Evolutionary conservation across 2,888 invertebrate genomes (phyloP).

Genomic region (Cephus rjabovi): DNA sequence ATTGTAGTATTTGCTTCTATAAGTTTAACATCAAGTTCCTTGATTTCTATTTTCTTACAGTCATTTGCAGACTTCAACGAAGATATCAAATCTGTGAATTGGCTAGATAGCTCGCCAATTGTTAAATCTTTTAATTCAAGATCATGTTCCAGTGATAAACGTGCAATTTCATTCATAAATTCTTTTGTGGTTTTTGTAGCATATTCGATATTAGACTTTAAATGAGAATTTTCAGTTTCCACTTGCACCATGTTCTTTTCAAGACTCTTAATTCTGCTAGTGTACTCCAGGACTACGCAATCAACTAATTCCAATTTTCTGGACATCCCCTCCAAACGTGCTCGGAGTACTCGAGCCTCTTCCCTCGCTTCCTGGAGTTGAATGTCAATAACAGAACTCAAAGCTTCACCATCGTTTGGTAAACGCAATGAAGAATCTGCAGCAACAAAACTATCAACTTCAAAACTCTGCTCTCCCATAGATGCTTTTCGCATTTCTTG

Average conservation of each 20-base stretch:
- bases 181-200: neutral
- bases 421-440: conserved; percentile 18
- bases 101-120: conserved; percentile 9
- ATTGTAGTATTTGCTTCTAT: conserved; percentile 14
- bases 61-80: neutral
- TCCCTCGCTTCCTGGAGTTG: conserved; percentile 63
- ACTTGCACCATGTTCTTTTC: neutral
- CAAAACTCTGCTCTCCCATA: conserved; percentile 53
- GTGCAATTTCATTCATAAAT: neutral
- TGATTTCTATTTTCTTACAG: conserved; percentile 4
- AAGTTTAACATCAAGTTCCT: conserved; percentile 16
- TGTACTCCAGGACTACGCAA: conserved; percentile 28
- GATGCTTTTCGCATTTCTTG: conserved; percentile 39
- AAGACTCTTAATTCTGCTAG: neutral
- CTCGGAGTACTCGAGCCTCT: conserved; percentile 45
- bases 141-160: neutral
- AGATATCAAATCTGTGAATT: conserved; percentile 11
- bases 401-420: conserved; percentile 49
- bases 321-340: conserved; percentile 68
- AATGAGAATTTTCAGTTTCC: conserved; percentile 20
- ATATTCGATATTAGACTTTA: conserved; percentile 19
- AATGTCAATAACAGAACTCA: conserved; percentile 60
- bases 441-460: conserved; percentile 42
- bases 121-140: conserved; percentile 10
- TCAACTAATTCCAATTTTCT: conserved; percentile 31